Base-by-base conservation (phyloP, 2,113 vertebrate species). In the Osmerus mordax region DNA sequence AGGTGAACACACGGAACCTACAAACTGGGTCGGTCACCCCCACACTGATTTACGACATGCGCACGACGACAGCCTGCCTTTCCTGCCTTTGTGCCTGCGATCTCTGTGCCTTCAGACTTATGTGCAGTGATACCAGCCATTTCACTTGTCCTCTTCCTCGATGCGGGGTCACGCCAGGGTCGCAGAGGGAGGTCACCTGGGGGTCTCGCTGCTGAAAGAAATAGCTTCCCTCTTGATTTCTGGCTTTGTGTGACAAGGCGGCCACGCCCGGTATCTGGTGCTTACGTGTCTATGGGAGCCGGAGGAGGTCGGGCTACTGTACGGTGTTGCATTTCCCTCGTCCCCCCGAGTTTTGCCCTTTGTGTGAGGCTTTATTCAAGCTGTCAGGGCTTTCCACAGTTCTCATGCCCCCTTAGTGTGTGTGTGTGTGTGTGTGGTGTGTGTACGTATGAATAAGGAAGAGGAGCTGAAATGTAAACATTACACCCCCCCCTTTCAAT, bases 211-310 rank as follows among this genome's bases (percentile, higher is more conserved):
- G 79, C 85, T 91, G 87, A 91, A 91, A 90, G 87, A 83, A 88
- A 88, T 88, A 91, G 86, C 85, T 78, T 74, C 67, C 19, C 72
- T 87, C 86, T 89, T 88, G 85, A 86, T 90, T 88, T 87, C 78
- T 83, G 3, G 81, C 85, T 88, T 90, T 91, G 89, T 91, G 81
- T 72, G 63, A 63, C 68, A 84, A 83, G 81, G 67, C 67, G 15
- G 80, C 84, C 88, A 91, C 89, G 83, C 91, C 90, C 87, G 77
- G 88, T 89, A 90, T 91, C 86, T 89, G 79, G 81, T 88, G 84
- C 79, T 72, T 86, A 77, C 72, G 62, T 73, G 80, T 79, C 86
- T 86, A 61, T 85, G 86, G 72, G 84, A 84, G 82, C 85, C 80
- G 71, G 83, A 85, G 84, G 82, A 87, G 83, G 71, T 80, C 76